These are phyloP conservation scores for Aptenodytes patagonicus DNA, from an alignment of 2,113 vertebrate species.

Conservation along the genomic window DNA sequence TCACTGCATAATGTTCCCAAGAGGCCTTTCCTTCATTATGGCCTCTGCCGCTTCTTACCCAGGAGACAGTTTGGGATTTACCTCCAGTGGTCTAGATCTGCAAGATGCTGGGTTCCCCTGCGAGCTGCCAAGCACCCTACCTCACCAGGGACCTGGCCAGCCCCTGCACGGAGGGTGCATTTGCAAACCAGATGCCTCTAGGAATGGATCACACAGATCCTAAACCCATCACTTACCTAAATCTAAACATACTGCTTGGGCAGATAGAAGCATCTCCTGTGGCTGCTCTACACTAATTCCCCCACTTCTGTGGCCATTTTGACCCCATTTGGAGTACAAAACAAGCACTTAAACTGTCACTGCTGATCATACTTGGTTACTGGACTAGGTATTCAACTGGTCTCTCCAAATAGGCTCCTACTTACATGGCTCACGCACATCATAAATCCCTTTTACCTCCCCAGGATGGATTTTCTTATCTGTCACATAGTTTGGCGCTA, in stretches of 20 bases:
- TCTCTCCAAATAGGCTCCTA: background rate
- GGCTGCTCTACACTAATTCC: background rate
- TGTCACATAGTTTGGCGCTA: background rate
- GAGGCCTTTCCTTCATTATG: background rate
- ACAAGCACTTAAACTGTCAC: background rate
- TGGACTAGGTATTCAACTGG: background rate
- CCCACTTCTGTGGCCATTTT: background rate
- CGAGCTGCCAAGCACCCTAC: background rate
- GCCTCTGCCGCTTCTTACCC: background rate
- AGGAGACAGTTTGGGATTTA: background rate
- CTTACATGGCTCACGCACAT: background rate
- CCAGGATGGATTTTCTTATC: background rate
- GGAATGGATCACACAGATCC: background rate
- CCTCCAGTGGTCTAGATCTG: background rate
- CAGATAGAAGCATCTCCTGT: background rate
- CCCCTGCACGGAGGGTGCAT: background rate
- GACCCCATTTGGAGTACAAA: background rate
- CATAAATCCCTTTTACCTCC: background rate
- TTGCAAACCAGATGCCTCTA: background rate
- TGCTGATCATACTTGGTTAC: background rate
- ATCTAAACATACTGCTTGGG: background rate
- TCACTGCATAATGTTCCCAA: background rate
- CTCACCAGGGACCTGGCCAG: background rate
- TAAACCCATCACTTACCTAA: background rate
- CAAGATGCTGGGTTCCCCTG: background rate